Evolutionary conservation across 1,140 invertebrate genomes (phyloP).

Genomic region (Ladona fulva): DNA sequence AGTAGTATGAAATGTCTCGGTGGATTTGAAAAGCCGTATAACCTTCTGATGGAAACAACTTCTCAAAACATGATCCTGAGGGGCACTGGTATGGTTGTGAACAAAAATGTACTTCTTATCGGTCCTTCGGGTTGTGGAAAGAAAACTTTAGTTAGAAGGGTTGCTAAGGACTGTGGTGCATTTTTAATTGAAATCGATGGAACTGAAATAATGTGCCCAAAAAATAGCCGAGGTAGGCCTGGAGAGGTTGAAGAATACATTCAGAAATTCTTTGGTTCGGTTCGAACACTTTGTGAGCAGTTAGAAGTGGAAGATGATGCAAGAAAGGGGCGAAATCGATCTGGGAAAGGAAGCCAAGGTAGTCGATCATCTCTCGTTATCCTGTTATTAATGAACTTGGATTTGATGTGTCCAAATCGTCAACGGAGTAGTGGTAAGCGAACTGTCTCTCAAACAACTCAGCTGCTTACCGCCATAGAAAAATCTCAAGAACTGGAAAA

Average conservation of each 20-base stretch:
- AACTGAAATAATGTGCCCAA: neutral
- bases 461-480: neutral
- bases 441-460: neutral
- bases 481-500: neutral
- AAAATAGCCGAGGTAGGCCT: neutral
- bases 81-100: neutral
- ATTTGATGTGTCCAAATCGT: neutral
- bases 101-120: neutral
- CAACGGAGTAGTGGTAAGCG: neutral
- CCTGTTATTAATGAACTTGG: neutral
- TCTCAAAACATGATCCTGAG: neutral
- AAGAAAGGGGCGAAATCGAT: neutral
- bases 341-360: neutral
- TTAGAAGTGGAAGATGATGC: neutral
- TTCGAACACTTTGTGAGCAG: neutral
- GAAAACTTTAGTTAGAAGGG: neutral
- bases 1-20: neutral
- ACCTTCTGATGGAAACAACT: neutral
- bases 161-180: neutral
- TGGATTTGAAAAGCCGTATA: neutral
- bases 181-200: neutral
- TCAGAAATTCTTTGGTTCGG: neutral
- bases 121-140: neutral
- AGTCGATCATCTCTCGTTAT: neutral
- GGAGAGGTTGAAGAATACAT: neutral